phyloP scores from a whole-genome alignment of 2,888 invertebrate genomes.

The Bombylius discolor region DNA sequence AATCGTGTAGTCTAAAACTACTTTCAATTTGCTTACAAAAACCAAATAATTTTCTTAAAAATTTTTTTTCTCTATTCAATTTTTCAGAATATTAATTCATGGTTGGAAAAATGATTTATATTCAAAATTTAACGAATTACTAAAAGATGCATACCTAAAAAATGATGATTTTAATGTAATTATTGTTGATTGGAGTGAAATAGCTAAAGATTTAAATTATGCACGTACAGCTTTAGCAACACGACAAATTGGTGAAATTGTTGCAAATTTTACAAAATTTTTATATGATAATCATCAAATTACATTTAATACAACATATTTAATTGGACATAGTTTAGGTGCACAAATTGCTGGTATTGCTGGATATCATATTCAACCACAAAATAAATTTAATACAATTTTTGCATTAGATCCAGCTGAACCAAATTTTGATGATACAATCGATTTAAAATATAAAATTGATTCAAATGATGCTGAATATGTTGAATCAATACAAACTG shows the following conservation, averaged over 20 bases:
- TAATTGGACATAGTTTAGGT: constrained; percentile 46
- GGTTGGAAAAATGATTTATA: constrained; percentile 43
- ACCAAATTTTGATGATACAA: constrained; percentile 19
- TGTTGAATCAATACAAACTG: constrained; percentile 31
- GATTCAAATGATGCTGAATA: constrained; percentile 25
- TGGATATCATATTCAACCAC: constrained; percentile 41
- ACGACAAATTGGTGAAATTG: constrained; percentile 17
- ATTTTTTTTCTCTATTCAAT: not conserved
- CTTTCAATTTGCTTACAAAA: too few species aligned
- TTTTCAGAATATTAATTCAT: constrained; percentile 29
- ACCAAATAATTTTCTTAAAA: not conserved
- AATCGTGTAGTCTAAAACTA: too few species aligned
- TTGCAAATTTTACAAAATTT: constrained; percentile 26
- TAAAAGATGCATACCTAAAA: constrained; percentile 36
- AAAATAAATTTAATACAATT: constrained; percentile 39
- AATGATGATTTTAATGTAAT: constrained; percentile 42
- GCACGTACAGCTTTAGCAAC: not conserved
- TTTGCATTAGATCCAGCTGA: constrained; percentile 29
- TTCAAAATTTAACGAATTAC: constrained; percentile 19
- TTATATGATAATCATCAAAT: constrained; percentile 38
- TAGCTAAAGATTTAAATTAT: constrained; percentile 25
- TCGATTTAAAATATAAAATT: constrained; percentile 19
- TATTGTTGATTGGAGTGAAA: constrained; percentile 43
- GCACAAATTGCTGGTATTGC: constrained; percentile 45
- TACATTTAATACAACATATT: constrained; percentile 37